These are phyloP conservation scores for Macrotis lagotis DNA, from an alignment of 2,113 vertebrate species.

Conservation along the genomic window DNA sequence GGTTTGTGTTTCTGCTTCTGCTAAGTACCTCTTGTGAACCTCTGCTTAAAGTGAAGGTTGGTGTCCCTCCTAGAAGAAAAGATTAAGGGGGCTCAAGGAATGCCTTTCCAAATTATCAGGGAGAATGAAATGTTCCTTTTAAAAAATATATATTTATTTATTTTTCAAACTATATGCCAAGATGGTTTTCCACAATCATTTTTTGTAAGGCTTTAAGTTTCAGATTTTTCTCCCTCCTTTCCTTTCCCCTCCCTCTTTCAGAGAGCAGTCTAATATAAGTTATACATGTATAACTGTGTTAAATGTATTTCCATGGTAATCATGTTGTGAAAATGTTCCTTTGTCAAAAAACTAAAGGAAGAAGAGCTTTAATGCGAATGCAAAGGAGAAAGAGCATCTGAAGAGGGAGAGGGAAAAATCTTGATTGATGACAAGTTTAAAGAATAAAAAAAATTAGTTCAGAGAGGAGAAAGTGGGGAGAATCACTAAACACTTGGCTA, in stretches of 20 bases:
- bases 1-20: not conserved
- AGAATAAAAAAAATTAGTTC: not conserved
- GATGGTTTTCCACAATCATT: too few relatives aligned
- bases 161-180: too few relatives aligned
- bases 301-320: too few relatives aligned
- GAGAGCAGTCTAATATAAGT: too few relatives aligned
- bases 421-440: not conserved
- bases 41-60: not conserved
- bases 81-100: not conserved
- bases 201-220: too few relatives aligned
- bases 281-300: too few relatives aligned
- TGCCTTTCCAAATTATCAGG: not conserved
- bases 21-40: not conserved
- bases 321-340: too few relatives aligned
- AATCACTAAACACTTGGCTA: not conserved
- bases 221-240: too few relatives aligned
- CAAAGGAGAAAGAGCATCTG: not conserved
- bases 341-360: not conserved
- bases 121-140: not conserved
- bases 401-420: not conserved
- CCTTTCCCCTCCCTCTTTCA: too few relatives aligned
- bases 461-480: not conserved
- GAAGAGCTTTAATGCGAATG: not conserved
- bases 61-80: not conserved
- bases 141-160: too few relatives aligned